Evolutionary conservation across 2,113 vertebrate species (phyloP).

Genomic region (Cromileptes altivelis): DNA sequence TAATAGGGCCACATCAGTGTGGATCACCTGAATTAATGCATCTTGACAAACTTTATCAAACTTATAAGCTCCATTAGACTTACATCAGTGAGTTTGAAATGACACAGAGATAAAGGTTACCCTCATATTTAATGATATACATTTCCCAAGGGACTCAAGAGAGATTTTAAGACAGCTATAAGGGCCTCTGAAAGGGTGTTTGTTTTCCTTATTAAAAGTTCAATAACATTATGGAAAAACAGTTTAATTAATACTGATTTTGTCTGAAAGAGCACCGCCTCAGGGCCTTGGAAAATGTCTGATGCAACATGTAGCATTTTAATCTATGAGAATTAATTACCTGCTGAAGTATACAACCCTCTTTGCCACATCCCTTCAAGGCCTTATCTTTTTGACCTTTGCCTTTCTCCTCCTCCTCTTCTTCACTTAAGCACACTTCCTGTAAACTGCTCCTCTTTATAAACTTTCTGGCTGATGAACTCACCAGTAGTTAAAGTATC

Average conservation of each 20-base stretch:
- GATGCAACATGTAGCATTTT: slow-evolving; percentile 81
- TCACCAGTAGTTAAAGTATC: not conserved
- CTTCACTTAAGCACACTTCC: not conserved
- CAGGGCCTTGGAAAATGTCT: slow-evolving; percentile 74
- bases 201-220: slow-evolving; percentile 87
- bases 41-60: slow-evolving; percentile 52
- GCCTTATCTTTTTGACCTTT: slow-evolving; percentile 55
- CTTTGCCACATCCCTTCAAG: slow-evolving; percentile 25
- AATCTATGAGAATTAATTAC: slow-evolving; percentile 83
- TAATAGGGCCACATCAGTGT: not conserved
- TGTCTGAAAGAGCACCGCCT: slow-evolving; percentile 81
- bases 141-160: slow-evolving; percentile 65
- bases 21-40: slow-evolving; percentile 21
- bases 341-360: slow-evolving; percentile 61
- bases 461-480: slow-evolving; percentile 27
- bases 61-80: slow-evolving; percentile 59
- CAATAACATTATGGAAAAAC: slow-evolving; percentile 77
- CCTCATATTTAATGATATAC: slow-evolving; percentile 67
- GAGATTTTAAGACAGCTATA: slow-evolving; percentile 28
- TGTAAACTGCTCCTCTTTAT: not conserved
- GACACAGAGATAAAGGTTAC: slow-evolving; percentile 71
- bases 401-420: slow-evolving; percentile 8
- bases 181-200: slow-evolving; percentile 63
- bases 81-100: slow-evolving; percentile 60
- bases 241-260: slow-evolving; percentile 89